Base-by-base conservation (phyloP, 2,797 vertebrate genomes). In the Oreochromis mossambicus region DNA sequence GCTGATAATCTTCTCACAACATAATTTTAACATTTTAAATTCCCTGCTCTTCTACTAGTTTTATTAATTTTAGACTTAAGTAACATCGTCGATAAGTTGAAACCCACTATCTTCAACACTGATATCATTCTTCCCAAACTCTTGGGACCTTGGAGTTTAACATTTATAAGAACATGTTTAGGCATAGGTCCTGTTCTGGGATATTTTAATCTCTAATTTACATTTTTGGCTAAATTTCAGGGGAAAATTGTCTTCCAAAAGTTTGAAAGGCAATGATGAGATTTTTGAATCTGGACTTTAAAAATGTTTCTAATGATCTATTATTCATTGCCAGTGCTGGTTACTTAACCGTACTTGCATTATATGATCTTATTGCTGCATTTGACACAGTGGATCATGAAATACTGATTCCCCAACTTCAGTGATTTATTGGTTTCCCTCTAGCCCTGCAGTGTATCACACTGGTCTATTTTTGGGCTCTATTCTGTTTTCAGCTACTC, bases 161-260 rank as follows among this genome's bases (percentile, higher is more conserved):
- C 38, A 15, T 15, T 73, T 7, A 48, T 73, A 29, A 46, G 58
- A 63, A 63, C 32, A 4, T 73, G 1, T 73, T 3, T 70, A 70
- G 41, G 15, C 5, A 41, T 2, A 41, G 1, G 61, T 66, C 36
- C 5, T 24, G 5, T 41, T 24, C n/a, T 15, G 36, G 36, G 19
- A 41, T 41, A 24, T 41, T 41, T 41, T 41, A 68, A 46, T 46
- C 14, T 0, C 4, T 0, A 26, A 15, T 26, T 24, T 26, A 1
- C 41, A 70, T 26, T 26, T 70, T 7, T 15, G 66, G 13, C 5
- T 4, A 1, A 17, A 26, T 10, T 10, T 68, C 2, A 0, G 0
- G 13, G 21, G 1, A 6, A 26, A 70, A 7, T 17, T 46, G 41
- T 70, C 5, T 0, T 26, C 41, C 41, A 70, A 70, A 70, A 1